Evolutionary conservation across 2,113 vertebrate species (phyloP), one percentile per base, ranked within the genome.

Genomic region (Cnemophilus loriae): DNA sequence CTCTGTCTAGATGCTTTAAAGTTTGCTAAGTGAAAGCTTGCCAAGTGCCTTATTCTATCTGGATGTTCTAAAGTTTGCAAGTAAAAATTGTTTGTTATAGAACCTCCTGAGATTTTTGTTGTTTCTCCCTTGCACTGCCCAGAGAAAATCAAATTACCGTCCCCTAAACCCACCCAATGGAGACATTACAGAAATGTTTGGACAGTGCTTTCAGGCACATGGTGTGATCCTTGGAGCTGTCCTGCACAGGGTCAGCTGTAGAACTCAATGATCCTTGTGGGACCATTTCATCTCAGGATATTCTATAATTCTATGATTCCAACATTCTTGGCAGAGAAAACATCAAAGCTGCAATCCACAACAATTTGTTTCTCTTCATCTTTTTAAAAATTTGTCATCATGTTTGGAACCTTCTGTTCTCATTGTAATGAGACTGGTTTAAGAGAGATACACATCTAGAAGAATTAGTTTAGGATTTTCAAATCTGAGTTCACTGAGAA

Each of bases 151-250:
- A 73, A 64, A 88, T 64, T 57, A 50, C 26, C 21, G 42, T 35
- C 11, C 42, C 35, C 21, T 57, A 35, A 88, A 49, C 21, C 9
- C 71, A 37, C 37, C 52, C 32, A 27, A 7, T 15, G 32, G 37
- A 18, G 26, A 37, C 21, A 37, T 76, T 50, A 32, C 32, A 59
- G 11, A 50, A 86, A 27, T 0, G 0, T 37, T 50, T 67, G 13
- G 13, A 30, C 10, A 30, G 26, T 0, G 0, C 13, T 50, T 59
- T 49, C 61, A 67, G 61, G 52, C 35, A 86, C 26, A 7, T 14
- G 26, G 7, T 35, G 21, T 32, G 32, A 67, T 11, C 44, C 71
- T 50, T 42, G 61, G 30, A 59, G 37, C 26, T 67, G 35, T 67
- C 52, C 21, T 76, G 61, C 26, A 30, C 37, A 22, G 32, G 21